phyloP scores from a whole-genome alignment of 1,140 invertebrate genomes.

The Sipha flava region DNA sequence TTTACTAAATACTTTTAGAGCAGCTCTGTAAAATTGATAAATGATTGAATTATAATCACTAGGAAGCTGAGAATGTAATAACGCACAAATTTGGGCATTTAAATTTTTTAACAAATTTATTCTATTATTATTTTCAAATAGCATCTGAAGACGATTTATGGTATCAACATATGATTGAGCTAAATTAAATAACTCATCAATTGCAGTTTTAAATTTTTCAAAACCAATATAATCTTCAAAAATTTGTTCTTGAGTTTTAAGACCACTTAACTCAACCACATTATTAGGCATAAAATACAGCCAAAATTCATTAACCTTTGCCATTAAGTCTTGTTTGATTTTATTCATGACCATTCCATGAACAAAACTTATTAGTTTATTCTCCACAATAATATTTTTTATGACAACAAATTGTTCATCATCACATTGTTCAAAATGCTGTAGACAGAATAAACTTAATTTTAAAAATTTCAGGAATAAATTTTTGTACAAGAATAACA shows the following conservation, averaged over 20 bases:
- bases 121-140: constrained; percentile 39
- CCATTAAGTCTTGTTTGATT: background rate
- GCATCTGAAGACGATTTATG: background rate
- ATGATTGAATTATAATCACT: constrained; percentile 58
- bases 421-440: background rate
- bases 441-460: background rate
- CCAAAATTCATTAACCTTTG: constrained; percentile 21
- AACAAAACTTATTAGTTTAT: constrained; percentile 8
- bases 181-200: constrained; percentile 9
- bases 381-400: background rate
- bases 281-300: background rate
- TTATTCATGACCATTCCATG: background rate
- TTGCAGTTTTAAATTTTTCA: constrained; percentile 22
- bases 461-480: background rate
- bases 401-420: background rate
- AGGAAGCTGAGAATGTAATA: constrained; percentile 62
- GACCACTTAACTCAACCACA: background rate
- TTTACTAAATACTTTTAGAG: constrained; percentile 63
- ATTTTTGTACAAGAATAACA: background rate
- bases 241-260: background rate
- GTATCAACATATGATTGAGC: background rate
- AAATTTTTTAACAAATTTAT: constrained; percentile 42
- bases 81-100: constrained; percentile 56
- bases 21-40: constrained; percentile 65
- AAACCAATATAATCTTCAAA: constrained; percentile 13